phyloP scores from a whole-genome alignment of 2,113 vertebrate species.

The Halcyon malimbica region DNA sequence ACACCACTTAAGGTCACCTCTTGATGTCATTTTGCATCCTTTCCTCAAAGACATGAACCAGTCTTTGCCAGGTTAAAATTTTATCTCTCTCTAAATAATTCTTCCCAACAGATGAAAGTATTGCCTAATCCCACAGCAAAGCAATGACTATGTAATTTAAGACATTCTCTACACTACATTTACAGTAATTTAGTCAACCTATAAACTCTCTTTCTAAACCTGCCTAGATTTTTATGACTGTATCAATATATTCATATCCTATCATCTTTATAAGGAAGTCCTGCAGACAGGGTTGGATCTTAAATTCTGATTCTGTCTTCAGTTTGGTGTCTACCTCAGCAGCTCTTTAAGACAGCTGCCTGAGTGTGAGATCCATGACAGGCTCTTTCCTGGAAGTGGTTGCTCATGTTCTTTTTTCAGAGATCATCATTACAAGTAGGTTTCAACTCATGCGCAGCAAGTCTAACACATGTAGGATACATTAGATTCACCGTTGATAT shows the following conservation, averaged over 20 bases:
- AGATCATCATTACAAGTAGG: not conserved
- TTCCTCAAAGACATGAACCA: not conserved
- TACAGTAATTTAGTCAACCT: not conserved
- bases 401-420: not conserved
- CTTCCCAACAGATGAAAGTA: not conserved
- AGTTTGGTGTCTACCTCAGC: not conserved
- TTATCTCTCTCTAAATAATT: not conserved
- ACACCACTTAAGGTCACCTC: not conserved
- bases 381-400: not conserved
- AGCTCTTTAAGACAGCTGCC: not conserved
- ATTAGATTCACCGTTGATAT: not conserved
- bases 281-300: not conserved
- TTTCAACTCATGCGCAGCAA: not conserved
- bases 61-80: not conserved
- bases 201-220: not conserved
- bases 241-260: not conserved
- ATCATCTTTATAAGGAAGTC: not conserved
- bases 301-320: not conserved
- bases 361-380: not conserved
- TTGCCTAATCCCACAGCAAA: not conserved
- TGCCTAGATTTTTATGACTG: not conserved
- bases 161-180: not conserved
- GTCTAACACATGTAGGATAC: not conserved
- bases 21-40: not conserved
- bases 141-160: not conserved